Conservation (phyloP, 2,888 invertebrate genomes). For the Hypolimnas misippus region DNA sequence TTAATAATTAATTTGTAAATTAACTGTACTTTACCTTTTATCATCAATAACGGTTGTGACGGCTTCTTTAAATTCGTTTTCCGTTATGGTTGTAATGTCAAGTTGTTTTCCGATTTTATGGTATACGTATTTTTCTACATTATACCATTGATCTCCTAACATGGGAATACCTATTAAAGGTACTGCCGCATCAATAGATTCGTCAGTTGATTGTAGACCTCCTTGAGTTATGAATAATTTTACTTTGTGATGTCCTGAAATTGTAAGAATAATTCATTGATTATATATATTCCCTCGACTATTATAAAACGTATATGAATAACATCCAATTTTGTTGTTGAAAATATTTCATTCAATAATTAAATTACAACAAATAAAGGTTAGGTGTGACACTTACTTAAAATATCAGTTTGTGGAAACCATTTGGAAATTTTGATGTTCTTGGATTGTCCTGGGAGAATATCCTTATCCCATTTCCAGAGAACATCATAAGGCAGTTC, state of each 20-base stretch:
- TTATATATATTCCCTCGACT: no score
- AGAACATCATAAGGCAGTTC: slow-evolving; percentile 69
- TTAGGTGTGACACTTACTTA: slow-evolving; percentile 54
- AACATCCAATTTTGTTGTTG: no score
- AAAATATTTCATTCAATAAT: no score
- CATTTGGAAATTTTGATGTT: slow-evolving; percentile 72
- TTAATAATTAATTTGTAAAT: no score
- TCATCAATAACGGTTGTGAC: slow-evolving; percentile 48
- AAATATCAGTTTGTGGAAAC: slow-evolving; percentile 72
- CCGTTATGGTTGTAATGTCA: slow-evolving; percentile 52
- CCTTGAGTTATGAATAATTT: slow-evolving; percentile 69
- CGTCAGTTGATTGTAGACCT: slow-evolving; percentile 70
- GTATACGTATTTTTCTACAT: slow-evolving; percentile 54
- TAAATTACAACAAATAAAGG: no score
- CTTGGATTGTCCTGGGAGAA: slow-evolving; percentile 55
- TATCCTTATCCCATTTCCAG: slow-evolving; percentile 72
- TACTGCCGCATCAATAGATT: slow-evolving; percentile 64
- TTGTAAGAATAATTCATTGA: no score
- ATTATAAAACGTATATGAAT: no score
- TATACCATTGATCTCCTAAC: slow-evolving; percentile 65
- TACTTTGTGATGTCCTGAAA: slow-evolving; percentile 68
- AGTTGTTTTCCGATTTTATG: slow-evolving; percentile 59
- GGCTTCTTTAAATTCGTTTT: slow-evolving; percentile 48
- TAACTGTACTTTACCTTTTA: slow-evolving; percentile 51
- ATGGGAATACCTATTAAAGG: slow-evolving; percentile 68